A percentile compares a stretch with the other conserved stretches of the same genome.
phyloP scores from a whole-genome alignment of 2,888 invertebrate genomes.

The Phyllotreta cruciferae region DNA sequence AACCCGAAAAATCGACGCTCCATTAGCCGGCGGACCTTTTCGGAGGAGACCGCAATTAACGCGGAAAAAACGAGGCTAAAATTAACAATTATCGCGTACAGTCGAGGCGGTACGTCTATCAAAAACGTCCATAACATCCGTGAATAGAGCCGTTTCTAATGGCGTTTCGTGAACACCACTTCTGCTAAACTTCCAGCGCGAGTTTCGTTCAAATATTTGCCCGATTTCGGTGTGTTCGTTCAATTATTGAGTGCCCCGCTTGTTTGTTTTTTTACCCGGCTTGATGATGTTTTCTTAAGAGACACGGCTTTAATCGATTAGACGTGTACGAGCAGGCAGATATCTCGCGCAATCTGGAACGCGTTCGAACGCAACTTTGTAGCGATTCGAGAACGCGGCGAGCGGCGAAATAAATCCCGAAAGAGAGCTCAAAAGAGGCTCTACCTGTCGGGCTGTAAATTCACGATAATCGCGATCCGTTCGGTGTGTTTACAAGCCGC shows the following conservation, averaged over 20 bases:
- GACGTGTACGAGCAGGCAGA: constrained; percentile 3
- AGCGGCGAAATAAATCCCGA: not conserved
- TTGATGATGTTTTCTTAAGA: constrained; percentile 31
- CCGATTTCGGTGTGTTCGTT: constrained; percentile 19
- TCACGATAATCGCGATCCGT: constrained; percentile 32
- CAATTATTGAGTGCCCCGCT: constrained; percentile 19
- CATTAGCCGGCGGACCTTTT: constrained; percentile 15
- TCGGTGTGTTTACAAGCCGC: constrained; percentile 27
- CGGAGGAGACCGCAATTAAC: constrained; percentile 11
- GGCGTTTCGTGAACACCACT: no score
- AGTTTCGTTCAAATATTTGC: constrained; percentile 29
- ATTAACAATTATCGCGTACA: not conserved
- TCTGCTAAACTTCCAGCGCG: not conserved
- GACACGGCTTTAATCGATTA: constrained; percentile 29
- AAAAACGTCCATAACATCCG: no score
- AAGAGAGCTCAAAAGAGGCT: no score
- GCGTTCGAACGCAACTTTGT: no score
- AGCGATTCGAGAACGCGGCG: no score
- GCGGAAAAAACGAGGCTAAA: constrained; percentile 7
- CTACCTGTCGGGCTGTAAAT: constrained; percentile 23
- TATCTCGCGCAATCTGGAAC: not conserved
- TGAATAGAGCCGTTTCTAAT: no score
- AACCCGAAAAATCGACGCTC: constrained; percentile 16
- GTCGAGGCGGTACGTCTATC: not conserved
- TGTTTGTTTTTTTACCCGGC: constrained; percentile 31